Base-by-base conservation (phyloP, 2,113 vertebrate species). In the Anolis sagrei region DNA sequence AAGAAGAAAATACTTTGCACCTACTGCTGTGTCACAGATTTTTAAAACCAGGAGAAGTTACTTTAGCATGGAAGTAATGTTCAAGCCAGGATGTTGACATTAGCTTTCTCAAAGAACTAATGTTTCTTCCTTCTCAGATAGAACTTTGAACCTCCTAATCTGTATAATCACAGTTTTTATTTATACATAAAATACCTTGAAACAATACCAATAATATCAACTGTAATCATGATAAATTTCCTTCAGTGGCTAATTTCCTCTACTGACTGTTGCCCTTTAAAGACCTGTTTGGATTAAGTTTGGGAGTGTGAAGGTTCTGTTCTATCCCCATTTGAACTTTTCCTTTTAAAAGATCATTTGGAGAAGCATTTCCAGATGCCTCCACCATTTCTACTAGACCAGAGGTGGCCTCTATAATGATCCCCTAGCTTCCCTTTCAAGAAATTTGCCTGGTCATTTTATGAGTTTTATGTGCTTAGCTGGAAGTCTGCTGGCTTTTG, bases 11-110 rank as follows among this genome's bases (percentile, higher is more conserved):
- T 8, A 0, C 21, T 48, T 0, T 21, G 32, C 74, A 78, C 73
- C 0, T 0, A 0, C 62, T 39, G 68, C 69, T 13, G 51, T 0
- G 0, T 4, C 1, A 0, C 18, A 4, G 25, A 34, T 5, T 62
- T 61, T 61, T 61, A 61, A 25, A 36, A 58, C 16, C 0, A 66
- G 68, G 23, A 62, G 48, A 32, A 54, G 27, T 61, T 18, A 29
- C 0, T 9, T 23, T 0, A 0, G 23, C 25, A 51, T 74, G n/a
- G 0, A 0, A 8, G n/a, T 0, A 0, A 62, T 66, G 64, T 14
- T 7, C 32, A 34, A 58, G 32, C 10, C 18, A 14, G 11, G 21
- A 61, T 9, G 11, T 19, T 78, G 14, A 36, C 75, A 9, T 39
- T 7, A 39, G 14, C 29, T 76, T 58, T 51, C n/a, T 54, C 2